Conservation (phyloP, 2,797 vertebrate genomes). For the Denticeps clupeoides region DNA sequence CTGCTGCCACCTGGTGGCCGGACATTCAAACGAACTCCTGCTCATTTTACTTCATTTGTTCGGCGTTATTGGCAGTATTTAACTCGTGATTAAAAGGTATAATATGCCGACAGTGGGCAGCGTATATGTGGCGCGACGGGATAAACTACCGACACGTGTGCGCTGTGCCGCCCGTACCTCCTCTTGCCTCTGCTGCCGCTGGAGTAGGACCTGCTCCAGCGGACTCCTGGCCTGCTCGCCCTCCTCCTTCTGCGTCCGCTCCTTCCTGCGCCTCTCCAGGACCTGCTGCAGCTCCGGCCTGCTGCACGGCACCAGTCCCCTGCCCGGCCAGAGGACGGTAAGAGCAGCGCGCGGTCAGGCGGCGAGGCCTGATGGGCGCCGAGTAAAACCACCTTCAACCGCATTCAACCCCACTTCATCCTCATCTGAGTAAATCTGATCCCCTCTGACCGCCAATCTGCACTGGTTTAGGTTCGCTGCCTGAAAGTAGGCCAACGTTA, state of each 20-base stretch:
- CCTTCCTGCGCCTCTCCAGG: slow-evolving; percentile 54
- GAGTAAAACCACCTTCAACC: no score
- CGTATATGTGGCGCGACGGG: no score
- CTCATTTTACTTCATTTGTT: no score
- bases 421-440: neutral
- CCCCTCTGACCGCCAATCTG: neutral
- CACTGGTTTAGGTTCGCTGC: slow-evolving; percentile 9
- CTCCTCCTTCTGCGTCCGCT: slow-evolving; percentile 44
- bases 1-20: no score
- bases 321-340: slow-evolving; percentile 28
- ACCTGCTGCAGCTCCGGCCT: slow-evolving; percentile 58
- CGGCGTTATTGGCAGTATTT: no score
- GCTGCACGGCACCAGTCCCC: slow-evolving; percentile 51
- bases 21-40: no score
- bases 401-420: no score
- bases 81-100: no score
- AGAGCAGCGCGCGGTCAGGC: no score
- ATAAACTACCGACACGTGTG: no score
- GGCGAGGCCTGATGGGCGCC: no score
- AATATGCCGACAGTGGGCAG: no score
- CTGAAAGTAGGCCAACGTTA: slow-evolving; percentile 4
- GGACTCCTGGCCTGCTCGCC: slow-evolving; percentile 43
- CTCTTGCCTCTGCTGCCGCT: slow-evolving; percentile 52
- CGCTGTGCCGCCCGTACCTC: slow-evolving; percentile 39
- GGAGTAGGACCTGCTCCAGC: slow-evolving; percentile 49